Percentiles rank a stretch among this genome's conserved stretches.
Conservation (phyloP, 2,888 invertebrate species). For the Laspeyria flexula region DNA sequence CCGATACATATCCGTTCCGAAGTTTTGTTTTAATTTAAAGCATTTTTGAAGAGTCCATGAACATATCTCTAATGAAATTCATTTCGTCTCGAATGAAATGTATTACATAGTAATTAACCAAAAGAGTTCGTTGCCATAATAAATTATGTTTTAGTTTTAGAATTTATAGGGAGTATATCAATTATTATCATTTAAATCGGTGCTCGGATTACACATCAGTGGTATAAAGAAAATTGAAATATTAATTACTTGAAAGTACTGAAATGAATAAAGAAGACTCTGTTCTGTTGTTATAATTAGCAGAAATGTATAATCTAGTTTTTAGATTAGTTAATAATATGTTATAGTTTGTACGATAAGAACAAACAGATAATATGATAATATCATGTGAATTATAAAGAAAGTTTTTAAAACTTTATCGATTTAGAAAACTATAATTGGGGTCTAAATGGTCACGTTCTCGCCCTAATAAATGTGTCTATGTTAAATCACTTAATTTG, state of each 20-base stretch:
- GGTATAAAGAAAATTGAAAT: conserved; percentile 55
- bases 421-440: conserved; percentile 38
- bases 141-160: conserved; percentile 62
- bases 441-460: conserved; percentile 69
- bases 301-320: conserved; percentile 65
- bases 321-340: conserved; percentile 56
- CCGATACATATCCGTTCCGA: conserved; percentile 70
- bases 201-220: conserved; percentile 77
- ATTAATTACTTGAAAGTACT: conserved; percentile 60
- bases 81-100: conserved; percentile 30
- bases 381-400: conserved; percentile 40
- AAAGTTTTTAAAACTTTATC: conserved; percentile 52
- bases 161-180: conserved; percentile 54
- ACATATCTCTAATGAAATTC: conserved; percentile 32
- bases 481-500: conserved; percentile 17
- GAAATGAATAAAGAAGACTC: conserved; percentile 53
- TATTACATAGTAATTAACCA: conserved; percentile 67
- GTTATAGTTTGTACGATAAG: conserved; percentile 43
- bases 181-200: conserved; percentile 67
- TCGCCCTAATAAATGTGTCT: conserved; percentile 42
- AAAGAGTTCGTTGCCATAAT: conserved; percentile 79
- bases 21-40: conserved; percentile 26
- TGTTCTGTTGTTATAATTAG: conserved; percentile 72
- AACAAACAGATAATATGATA: conserved; percentile 40
- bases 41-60: conserved; percentile 25